phyloP scores from a whole-genome alignment of 2,113 vertebrate genomes.

The Urocynchramus pylzowi region DNA sequence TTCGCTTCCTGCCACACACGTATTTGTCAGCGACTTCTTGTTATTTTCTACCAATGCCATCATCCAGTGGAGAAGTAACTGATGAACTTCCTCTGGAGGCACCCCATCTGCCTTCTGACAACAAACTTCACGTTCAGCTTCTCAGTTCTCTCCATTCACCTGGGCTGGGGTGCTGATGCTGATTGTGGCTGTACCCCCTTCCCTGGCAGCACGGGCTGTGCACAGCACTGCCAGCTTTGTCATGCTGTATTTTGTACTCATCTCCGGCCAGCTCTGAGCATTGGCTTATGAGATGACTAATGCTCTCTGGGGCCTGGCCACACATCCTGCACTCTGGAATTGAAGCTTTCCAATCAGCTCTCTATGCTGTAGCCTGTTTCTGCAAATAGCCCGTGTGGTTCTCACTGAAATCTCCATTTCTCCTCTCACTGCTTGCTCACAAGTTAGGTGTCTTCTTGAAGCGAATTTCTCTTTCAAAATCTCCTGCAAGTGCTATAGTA shows the following conservation, averaged over 20 bases:
- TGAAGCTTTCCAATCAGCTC: neutral
- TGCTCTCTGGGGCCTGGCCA: constrained; percentile 25
- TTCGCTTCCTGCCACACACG: neutral
- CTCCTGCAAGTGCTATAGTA: neutral
- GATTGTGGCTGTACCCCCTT: neutral
- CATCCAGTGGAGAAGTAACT: neutral
- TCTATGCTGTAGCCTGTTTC: neutral
- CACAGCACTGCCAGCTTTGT: constrained; percentile 7
- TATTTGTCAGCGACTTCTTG: neutral
- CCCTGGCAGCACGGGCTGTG: neutral
- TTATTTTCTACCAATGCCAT: neutral
- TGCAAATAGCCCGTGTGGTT: neutral
- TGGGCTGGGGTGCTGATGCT: neutral
- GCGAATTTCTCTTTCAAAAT: neutral
- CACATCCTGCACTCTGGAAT: constrained; percentile 2
- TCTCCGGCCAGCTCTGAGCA: constrained; percentile 32
- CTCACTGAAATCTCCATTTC: neutral
- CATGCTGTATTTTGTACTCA: neutral
- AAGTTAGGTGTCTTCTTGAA: neutral
- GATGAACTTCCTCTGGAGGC: neutral
- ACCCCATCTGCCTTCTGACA: neutral
- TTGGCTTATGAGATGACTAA: constrained; percentile 5
- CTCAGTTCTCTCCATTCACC: neutral
- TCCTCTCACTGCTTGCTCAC: neutral
- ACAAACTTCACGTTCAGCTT: neutral